These are phyloP conservation scores for Bufotes viridis DNA, from an alignment of 2,797 vertebrate species.

Conservation along the genomic window DNA sequence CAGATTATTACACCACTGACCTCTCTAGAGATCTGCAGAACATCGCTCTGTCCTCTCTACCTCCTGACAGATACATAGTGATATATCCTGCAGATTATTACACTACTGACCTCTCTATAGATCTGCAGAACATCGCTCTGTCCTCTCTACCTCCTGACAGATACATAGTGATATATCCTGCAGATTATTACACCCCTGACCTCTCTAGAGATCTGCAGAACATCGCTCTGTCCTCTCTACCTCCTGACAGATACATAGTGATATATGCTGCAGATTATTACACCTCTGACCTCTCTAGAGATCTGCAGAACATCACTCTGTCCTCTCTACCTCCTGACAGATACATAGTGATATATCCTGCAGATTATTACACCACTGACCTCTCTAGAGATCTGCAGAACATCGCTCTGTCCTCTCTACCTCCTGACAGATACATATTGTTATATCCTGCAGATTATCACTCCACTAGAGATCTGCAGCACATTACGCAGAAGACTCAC, in stretches of 20 bases:
- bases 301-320: background rate
- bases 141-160: too few relatives aligned
- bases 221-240: background rate
- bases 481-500: slow-evolving; percentile 20
- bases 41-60: too few relatives aligned
- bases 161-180: too few relatives aligned
- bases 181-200: background rate
- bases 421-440: too few relatives aligned
- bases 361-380: background rate
- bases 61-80: too few relatives aligned
- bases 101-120: background rate
- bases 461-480: background rate
- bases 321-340: too few relatives aligned
- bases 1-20: background rate
- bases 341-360: background rate
- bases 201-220: background rate
- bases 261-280: slow-evolving; percentile 11
- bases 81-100: slow-evolving; percentile 10
- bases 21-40: too few relatives aligned
- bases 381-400: too few relatives aligned
- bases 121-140: too few relatives aligned
- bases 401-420: too few relatives aligned
- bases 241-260: too few relatives aligned
- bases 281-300: background rate
- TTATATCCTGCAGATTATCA: slow-evolving; percentile 4